phyloP scores from a whole-genome alignment of 2,113 vertebrate genomes.

The Varanus komodoensis region DNA sequence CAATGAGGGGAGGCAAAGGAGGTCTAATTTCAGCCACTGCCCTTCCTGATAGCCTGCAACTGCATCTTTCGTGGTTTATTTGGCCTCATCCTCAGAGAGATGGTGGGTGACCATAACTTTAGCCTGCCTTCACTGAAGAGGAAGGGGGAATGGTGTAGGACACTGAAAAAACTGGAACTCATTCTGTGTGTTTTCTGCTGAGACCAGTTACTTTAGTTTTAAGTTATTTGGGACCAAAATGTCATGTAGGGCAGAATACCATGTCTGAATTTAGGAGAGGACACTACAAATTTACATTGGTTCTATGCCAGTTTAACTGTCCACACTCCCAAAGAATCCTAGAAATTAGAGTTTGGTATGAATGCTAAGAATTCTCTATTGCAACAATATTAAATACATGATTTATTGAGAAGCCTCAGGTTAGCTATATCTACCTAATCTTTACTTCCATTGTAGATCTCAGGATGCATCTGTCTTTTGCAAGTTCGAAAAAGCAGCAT shows the following conservation, averaged over 20 bases:
- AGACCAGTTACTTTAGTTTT: background rate
- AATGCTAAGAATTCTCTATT: background rate
- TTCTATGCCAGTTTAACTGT: background rate
- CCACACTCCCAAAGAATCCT: background rate
- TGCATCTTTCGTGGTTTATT: background rate
- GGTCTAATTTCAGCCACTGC: conserved; percentile 56
- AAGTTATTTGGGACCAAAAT: background rate
- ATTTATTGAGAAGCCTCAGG: background rate
- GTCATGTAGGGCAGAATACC: background rate
- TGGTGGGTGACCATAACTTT: background rate
- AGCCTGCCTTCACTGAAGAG: background rate
- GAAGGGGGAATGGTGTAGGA: background rate
- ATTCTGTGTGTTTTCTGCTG: background rate
- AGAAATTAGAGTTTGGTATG: background rate
- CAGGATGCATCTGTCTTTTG: background rate
- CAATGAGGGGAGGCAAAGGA: conserved; percentile 53
- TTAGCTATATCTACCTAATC: background rate
- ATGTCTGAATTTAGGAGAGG: background rate
- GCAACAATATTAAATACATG: background rate
- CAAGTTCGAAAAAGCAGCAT: background rate
- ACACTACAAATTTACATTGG: background rate
- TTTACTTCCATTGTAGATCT: background rate
- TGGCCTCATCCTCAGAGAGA: conserved; percentile 19
- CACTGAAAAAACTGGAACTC: background rate
- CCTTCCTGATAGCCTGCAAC: conserved; percentile 43